Conservation (phyloP, 1,140 invertebrate genomes). For the Druon quercuslanigerum region DNA sequence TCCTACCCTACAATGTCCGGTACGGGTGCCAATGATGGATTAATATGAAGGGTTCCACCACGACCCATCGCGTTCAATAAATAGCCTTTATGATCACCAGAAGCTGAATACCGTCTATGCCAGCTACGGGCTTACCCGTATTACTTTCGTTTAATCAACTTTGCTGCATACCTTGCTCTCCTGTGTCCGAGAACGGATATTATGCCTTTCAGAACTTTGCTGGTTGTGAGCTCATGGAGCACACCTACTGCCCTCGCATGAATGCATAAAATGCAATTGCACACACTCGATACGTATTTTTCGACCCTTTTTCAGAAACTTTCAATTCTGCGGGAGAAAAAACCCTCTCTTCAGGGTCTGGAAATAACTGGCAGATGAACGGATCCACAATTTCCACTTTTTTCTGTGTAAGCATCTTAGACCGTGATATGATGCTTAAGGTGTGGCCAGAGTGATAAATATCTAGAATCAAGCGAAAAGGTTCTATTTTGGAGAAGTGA, state of each 20-base stretch:
- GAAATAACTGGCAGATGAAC: too few relatives aligned
- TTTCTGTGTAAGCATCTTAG: too few relatives aligned
- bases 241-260: neutral
- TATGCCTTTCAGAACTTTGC: constrained; percentile 19
- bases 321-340: neutral
- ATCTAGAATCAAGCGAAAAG: too few relatives aligned
- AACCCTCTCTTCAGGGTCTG: neutral
- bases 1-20: constrained; percentile 44
- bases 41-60: constrained; percentile 54
- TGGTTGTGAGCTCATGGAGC: too few relatives aligned
- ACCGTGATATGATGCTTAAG: too few relatives aligned
- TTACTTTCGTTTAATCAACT: constrained; percentile 31
- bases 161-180: constrained; percentile 14
- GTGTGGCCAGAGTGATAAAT: too few relatives aligned
- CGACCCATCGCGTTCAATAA: constrained; percentile 42
- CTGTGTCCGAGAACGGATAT: constrained; percentile 13
- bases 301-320: neutral
- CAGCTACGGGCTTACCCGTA: constrained; percentile 20
- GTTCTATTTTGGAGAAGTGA: too few relatives aligned
- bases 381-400: too few relatives aligned
- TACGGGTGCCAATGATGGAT: constrained; percentile 45
- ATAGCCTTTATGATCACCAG: constrained; percentile 45
- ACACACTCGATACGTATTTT: neutral
- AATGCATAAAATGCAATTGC: constrained; percentile 23
- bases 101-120: constrained; percentile 53